Conservation (phyloP, 2,113 vertebrate species). For the Theristicus caerulescens region DNA sequence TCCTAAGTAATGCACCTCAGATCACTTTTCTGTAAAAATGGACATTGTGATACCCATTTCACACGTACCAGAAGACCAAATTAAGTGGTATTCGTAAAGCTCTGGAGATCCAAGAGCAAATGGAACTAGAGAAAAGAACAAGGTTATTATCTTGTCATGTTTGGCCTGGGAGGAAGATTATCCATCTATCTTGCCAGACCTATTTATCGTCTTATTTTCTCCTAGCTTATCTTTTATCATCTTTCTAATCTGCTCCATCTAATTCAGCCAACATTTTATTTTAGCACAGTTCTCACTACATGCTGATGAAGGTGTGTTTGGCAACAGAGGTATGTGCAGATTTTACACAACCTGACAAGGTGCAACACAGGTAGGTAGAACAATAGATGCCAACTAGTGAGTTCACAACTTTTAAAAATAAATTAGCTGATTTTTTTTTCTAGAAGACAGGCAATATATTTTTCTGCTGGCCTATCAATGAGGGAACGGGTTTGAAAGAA, state of each 20-base stretch:
- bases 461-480: neutral
- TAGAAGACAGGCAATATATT: neutral
- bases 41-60: neutral
- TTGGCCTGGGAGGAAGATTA: slow-evolving; percentile 23
- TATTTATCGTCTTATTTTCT: slow-evolving; percentile 40
- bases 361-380: neutral
- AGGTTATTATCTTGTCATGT: slow-evolving; percentile 34
- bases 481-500: neutral
- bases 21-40: neutral
- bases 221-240: slow-evolving; percentile 29
- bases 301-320: neutral
- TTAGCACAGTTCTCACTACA: neutral
- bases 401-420: neutral
- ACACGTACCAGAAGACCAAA: neutral
- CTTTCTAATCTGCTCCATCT: slow-evolving; percentile 22
- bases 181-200: slow-evolving; percentile 26
- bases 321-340: neutral
- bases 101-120: neutral
- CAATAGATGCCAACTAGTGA: neutral
- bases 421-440: neutral
- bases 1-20: neutral
- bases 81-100: neutral
- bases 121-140: neutral
- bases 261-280: slow-evolving; percentile 3
- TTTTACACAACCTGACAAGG: neutral